A percentile compares a stretch with the other conserved stretches of the same genome.
phyloP scores from a whole-genome alignment of 2,797 vertebrate genomes.

The Macropus fuliginosus region DNA sequence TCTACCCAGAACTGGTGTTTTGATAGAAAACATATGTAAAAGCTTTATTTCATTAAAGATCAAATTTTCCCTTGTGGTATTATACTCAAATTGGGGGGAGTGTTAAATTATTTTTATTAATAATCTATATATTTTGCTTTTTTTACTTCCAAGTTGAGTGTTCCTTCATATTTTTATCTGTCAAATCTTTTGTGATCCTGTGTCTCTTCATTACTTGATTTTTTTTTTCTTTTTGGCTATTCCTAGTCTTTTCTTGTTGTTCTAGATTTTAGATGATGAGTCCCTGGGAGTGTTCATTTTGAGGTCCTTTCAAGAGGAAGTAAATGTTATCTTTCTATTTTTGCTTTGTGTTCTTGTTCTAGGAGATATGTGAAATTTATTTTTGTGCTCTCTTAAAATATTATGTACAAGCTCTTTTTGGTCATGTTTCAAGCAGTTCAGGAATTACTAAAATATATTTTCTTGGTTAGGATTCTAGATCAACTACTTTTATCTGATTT shows the following conservation, averaged over 20 bases:
- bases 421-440: neutral
- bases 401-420: neutral
- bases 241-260: neutral
- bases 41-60: neutral
- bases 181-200: neutral
- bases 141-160: neutral
- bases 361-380: neutral
- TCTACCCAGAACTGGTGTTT: neutral
- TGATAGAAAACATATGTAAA: neutral
- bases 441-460: neutral
- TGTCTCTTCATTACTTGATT: neutral
- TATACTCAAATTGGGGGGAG: neutral
- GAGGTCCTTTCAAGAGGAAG: neutral
- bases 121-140: neutral
- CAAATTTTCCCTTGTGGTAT: neutral
- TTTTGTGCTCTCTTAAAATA: neutral
- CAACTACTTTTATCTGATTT: neutral
- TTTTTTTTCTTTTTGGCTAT: neutral
- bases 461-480: neutral
- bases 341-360: neutral
- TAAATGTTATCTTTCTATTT: neutral
- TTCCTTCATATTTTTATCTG: neutral
- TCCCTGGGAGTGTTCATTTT: neutral
- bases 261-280: neutral
- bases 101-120: neutral